These are phyloP conservation scores for Macrophya annulata DNA, from an alignment of 2,888 invertebrate genomes.

Conservation along the genomic window DNA sequence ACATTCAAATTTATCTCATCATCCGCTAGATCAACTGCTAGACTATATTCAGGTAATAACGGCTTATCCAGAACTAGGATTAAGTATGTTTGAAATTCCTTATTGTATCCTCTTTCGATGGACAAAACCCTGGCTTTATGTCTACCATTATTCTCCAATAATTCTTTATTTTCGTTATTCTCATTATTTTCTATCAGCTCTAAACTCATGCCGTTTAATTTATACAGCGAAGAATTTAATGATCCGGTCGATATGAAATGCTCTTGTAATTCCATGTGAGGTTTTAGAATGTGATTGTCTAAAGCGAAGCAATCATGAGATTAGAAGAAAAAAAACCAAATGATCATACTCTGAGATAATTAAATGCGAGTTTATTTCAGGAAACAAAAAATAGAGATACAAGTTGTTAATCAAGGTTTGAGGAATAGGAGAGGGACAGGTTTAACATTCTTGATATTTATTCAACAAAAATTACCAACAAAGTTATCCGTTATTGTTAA, in stretches of 20 bases:
- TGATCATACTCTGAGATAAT: not conserved
- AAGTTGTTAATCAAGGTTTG: not conserved
- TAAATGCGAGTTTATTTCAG: not conserved
- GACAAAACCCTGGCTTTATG: constrained; percentile 63
- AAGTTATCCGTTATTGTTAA: constrained; percentile 66
- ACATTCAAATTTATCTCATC: constrained; percentile 62
- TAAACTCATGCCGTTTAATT: constrained; percentile 61
- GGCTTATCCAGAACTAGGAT: constrained; percentile 68
- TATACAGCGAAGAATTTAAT: constrained; percentile 60
- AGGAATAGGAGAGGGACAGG: not conserved
- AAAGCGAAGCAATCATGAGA: constrained; percentile 56
- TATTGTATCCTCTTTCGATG: constrained; percentile 69
- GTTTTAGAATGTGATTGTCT: constrained; percentile 69
- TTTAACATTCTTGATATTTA: not conserved
- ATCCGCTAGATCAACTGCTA: not conserved
- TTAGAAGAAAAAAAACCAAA: not conserved
- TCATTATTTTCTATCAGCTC: constrained; percentile 59
- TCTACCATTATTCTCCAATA: constrained; percentile 45
- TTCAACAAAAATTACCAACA: constrained; percentile 64
- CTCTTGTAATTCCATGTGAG: constrained; percentile 59
- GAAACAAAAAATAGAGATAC: not conserved
- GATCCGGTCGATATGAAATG: constrained; percentile 62
- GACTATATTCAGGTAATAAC: constrained; percentile 63
- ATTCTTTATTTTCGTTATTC: constrained; percentile 54
- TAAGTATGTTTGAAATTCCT: constrained; percentile 67